Evolutionary conservation across 2,113 vertebrate genomes (phyloP).

Genomic region (Herpailurus yagouaroundi): DNA sequence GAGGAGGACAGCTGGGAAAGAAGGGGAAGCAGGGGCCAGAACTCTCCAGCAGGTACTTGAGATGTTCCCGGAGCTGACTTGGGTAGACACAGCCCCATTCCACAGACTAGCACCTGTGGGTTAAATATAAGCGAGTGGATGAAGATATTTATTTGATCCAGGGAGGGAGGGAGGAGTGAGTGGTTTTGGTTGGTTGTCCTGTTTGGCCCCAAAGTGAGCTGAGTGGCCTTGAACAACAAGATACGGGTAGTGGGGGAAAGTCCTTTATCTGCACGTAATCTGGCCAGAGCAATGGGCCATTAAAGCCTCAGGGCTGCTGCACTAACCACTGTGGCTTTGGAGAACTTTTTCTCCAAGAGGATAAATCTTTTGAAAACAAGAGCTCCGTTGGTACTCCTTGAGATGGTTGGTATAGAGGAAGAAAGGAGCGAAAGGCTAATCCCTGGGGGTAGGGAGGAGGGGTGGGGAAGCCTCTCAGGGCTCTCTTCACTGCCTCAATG

Average conservation of each 20-base stretch:
- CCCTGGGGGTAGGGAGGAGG: background rate
- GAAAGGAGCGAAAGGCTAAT: background rate
- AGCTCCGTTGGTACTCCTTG: background rate
- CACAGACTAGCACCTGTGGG: accelerated
- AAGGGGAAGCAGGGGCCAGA: background rate
- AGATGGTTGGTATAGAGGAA: background rate
- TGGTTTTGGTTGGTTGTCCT: background rate
- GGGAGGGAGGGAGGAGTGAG: background rate
- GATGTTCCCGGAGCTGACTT: background rate
- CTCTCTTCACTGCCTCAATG: background rate
- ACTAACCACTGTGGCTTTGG: background rate
- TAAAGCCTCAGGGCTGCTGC: background rate
- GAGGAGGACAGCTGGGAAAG: background rate
- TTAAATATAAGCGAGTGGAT: background rate
- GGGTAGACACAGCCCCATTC: accelerated
- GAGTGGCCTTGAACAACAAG: background rate
- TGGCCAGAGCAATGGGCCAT: background rate
- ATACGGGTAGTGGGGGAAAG: background rate
- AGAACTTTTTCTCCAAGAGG: background rate
- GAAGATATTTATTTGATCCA: background rate
- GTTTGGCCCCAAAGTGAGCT: background rate
- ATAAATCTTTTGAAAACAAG: background rate
- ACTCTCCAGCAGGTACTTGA: background rate
- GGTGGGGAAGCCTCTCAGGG: background rate
- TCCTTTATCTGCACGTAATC: background rate